Conservation (phyloP, 2,113 vertebrate genomes). For the Lagenorhynchus albirostris region DNA sequence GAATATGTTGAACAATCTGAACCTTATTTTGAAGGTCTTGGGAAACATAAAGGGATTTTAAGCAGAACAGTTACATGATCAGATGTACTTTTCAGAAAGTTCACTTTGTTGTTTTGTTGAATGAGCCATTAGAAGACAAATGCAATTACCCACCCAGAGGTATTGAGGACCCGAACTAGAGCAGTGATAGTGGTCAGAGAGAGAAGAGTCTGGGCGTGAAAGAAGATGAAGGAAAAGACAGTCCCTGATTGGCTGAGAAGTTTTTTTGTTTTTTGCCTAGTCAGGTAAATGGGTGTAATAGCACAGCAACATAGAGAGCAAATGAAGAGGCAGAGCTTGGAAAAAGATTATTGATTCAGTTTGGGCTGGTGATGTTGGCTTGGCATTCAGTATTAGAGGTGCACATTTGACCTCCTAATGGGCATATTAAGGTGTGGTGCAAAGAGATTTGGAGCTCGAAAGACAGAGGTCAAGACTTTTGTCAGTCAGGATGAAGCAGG, state of each 20-base stretch:
- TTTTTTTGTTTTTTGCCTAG: neutral
- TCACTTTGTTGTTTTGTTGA: neutral
- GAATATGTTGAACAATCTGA: neutral
- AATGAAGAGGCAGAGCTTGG: neutral
- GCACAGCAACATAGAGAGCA: neutral
- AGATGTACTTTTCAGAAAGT: neutral
- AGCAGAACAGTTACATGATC: neutral
- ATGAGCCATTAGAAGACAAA: neutral
- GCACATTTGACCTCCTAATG: neutral
- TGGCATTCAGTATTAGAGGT: neutral
- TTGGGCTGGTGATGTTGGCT: neutral
- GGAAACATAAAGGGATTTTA: neutral
- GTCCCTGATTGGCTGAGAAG: neutral
- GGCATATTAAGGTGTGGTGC: neutral
- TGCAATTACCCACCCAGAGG: neutral
- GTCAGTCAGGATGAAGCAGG: neutral
- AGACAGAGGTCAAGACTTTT: neutral
- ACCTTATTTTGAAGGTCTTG: neutral
- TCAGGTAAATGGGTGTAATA: neutral
- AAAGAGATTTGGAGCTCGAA: neutral
- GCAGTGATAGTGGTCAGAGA: neutral
- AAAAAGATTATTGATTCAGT: neutral
- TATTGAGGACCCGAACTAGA: neutral
- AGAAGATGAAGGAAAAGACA: neutral
- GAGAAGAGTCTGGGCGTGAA: neutral